Evolutionary conservation across 2,113 vertebrate genomes (phyloP).

Genomic region (Ochotona princeps): DNA sequence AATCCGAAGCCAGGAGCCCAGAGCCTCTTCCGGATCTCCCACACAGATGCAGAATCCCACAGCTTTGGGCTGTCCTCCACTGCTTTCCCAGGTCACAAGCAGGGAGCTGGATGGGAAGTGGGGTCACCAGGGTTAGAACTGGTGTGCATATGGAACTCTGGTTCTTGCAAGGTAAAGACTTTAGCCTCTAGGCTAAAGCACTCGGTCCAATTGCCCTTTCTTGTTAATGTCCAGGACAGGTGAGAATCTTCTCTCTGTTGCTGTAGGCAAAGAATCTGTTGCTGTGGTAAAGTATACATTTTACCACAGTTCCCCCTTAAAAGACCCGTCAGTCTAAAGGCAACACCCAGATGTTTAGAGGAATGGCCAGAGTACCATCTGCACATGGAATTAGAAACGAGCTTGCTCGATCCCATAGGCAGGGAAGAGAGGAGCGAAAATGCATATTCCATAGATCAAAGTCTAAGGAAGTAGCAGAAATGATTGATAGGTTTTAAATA

Average conservation of each 20-base stretch:
- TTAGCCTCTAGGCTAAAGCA: too few species aligned
- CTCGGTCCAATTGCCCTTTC: background rate
- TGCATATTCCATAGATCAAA: background rate
- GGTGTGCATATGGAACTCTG: too few species aligned
- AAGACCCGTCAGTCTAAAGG: background rate
- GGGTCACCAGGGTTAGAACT: too few species aligned
- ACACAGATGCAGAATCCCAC: too few species aligned
- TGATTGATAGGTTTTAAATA: background rate
- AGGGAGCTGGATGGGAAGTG: too few species aligned
- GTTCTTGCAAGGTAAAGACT: too few species aligned
- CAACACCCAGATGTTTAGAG: background rate
- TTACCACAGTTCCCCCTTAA: background rate
- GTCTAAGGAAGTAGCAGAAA: background rate
- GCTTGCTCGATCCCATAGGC: background rate
- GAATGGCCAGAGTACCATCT: background rate
- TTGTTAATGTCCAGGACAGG: background rate
- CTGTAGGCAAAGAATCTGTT: too few species aligned
- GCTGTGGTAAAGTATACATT: background rate
- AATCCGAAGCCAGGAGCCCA: too few species aligned
- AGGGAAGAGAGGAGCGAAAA: background rate
- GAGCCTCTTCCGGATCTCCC: too few species aligned
- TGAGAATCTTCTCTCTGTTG: background rate
- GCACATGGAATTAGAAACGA: background rate
- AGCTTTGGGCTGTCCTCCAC: too few species aligned
- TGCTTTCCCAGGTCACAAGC: too few species aligned